Evolutionary conservation across 2,797 vertebrate species (phyloP).

Genomic region (Halcyon chelicuti): DNA sequence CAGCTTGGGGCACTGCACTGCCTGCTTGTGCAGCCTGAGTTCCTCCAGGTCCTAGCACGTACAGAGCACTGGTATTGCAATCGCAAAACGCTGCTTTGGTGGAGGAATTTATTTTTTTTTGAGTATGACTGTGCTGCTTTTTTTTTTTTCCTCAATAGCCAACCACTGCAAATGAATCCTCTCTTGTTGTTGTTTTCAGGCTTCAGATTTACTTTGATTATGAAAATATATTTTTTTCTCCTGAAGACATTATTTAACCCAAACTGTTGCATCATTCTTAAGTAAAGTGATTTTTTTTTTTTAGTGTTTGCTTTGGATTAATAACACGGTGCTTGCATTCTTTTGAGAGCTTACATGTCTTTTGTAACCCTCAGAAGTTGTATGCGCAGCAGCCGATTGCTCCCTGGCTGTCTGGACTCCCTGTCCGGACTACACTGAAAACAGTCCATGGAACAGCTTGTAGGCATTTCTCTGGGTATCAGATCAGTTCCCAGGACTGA

Average conservation of each 20-base stretch:
- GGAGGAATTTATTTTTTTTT: background rate
- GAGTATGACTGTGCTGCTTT: background rate
- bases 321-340: conserved; percentile 15
- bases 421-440: background rate
- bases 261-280: conserved; percentile 13
- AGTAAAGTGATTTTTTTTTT: background rate
- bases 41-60: background rate
- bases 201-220: background rate
- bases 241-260: background rate
- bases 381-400: background rate
- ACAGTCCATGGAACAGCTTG: background rate
- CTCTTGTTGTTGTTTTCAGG: background rate
- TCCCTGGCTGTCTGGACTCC: background rate
- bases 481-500: background rate
- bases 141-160: background rate
- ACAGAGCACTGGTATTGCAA: background rate
- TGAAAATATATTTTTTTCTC: background rate
- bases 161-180: background rate
- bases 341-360: background rate
- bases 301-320: conserved; percentile 61
- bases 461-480: background rate
- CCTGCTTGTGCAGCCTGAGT: background rate
- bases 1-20: background rate
- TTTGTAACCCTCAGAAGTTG: conserved; percentile 47
- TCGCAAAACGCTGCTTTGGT: rapidly evolving